Percentiles rank a stretch among this genome's conserved stretches.
Evolutionary conservation across 2,797 vertebrate genomes (phyloP).

Genomic region (Erpetoichthys calabaricus): DNA sequence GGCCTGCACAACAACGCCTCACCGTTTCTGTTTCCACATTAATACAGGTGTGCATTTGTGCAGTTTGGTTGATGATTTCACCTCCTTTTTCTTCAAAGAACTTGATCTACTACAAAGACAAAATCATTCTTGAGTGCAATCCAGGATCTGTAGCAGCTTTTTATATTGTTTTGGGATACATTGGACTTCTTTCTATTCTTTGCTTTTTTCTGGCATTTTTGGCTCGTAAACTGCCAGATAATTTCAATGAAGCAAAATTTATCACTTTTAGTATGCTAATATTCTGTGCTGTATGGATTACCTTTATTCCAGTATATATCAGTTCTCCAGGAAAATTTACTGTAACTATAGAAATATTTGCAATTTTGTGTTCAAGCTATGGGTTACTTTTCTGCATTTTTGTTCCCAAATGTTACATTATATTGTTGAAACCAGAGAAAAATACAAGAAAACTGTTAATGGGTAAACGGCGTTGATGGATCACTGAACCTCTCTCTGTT

Average conservation of each 20-base stretch:
- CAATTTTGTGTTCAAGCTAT: constrained; percentile 45
- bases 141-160: constrained; percentile 39
- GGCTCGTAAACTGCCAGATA: constrained; percentile 40
- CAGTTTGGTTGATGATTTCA: constrained; percentile 33
- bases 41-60: constrained; percentile 34
- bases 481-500: too few species aligned
- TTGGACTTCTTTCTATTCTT: constrained; percentile 37
- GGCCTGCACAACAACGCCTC: constrained; percentile 25
- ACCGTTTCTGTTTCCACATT: constrained; percentile 25
- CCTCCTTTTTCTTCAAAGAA: constrained; percentile 40
- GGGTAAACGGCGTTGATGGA: constrained; percentile 12
- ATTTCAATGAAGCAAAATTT: constrained; percentile 45
- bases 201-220: constrained; percentile 43
- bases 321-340: constrained; percentile 49
- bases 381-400: constrained; percentile 45
- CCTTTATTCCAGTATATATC: constrained; percentile 45
- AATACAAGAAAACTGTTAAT: constrained; percentile 26
- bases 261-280: constrained; percentile 51
- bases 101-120: constrained; percentile 31
- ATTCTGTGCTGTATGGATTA: constrained; percentile 43
- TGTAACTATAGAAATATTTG: constrained; percentile 51
- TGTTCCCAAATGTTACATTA: constrained; percentile 46
- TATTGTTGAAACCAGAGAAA: constrained; percentile 33
- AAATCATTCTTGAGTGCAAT: constrained; percentile 40
- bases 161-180: constrained; percentile 44